phyloP scores from a whole-genome alignment of 2,888 invertebrate species.

The Acrobasis consociella region DNA sequence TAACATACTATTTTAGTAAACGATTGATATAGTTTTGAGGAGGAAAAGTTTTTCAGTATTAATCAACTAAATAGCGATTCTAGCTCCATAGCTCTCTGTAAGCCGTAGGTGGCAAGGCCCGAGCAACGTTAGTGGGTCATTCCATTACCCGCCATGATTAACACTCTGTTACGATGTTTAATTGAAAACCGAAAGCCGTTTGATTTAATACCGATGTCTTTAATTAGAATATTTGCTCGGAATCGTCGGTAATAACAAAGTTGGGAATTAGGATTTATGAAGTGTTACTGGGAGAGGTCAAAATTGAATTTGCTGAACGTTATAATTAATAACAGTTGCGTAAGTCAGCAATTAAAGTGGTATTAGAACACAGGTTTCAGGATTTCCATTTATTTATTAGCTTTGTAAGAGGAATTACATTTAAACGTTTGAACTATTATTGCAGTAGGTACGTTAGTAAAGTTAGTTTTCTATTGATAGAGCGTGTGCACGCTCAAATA shows the following conservation, averaged over 20 bases:
- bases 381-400: too few relatives aligned
- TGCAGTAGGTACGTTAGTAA: too few relatives aligned
- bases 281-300: conserved; percentile 7
- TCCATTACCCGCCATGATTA: conserved; percentile 57
- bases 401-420: too few relatives aligned
- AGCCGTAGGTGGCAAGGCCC: conserved; percentile 22
- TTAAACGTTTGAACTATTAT: too few relatives aligned
- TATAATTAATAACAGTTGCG: conserved; percentile 3
- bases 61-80: neutral
- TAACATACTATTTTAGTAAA: too few relatives aligned
- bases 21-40: too few relatives aligned
- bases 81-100: conserved; percentile 8
- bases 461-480: too few relatives aligned
- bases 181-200: conserved; percentile 59
- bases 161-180: conserved; percentile 60
- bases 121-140: conserved; percentile 39
- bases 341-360: neutral
- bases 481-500: too few relatives aligned
- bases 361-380: neutral
- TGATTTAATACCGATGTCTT: conserved; percentile 39
- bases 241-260: conserved; percentile 26
- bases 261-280: conserved; percentile 9
- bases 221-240: conserved; percentile 34
- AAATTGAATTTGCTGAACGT: conserved; percentile 9
- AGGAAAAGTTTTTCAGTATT: too few relatives aligned